Evolutionary conservation across 1,140 invertebrate species (phyloP), one percentile per base, ranked within the genome.

Genomic region (Papilio polyxenes): DNA sequence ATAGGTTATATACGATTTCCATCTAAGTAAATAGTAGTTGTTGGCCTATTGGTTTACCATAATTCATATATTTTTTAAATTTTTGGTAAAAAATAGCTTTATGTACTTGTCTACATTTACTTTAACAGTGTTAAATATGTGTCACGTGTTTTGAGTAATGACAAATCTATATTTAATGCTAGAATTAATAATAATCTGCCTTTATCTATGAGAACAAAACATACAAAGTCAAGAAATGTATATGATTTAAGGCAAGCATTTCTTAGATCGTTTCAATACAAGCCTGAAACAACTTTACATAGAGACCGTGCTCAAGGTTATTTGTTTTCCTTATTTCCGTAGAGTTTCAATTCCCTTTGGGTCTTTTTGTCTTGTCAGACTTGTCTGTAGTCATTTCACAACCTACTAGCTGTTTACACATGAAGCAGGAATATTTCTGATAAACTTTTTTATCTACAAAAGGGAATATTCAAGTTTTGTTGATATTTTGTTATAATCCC

Each of bases 271-370:
- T 23, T 65, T 23, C 59, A 23, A 65, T 65, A 65, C 20, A 65
- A 8, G 59, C n/a, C 59, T 65, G 59, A 23, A 65, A 65, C 20
- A 65, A n/a, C 13, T 65, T 65, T 23, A 23, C 20, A 65, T 65
- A 65, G 59, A 65, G n/a, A 65, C 59, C 9, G 20, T 59, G 59
- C 59, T 65, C 20, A 23, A 65, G 9, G 59, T 65, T 65, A 65
- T 65, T 65, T 65, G 59, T 65, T 65, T 65, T 65, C 59, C 59
- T 65, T 65, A 65, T 65, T 65, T 65, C n/a, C 7, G 59, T 23
- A n/a, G n/a, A 62, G 59, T 65, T 65, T 65, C 59, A 23, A 65
- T 65, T 65, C 59, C 59, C 59, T 65, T 23, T 65, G 59, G 59
- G 20, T 65, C n/a, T 20, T 65, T 65, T 65, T 65, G 59, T 23